Percentiles rank a stretch among this genome's conserved stretches.
These are phyloP conservation scores for Aeoliscus strigatus DNA, from an alignment of 2,797 vertebrate species.

Conservation along the genomic window DNA sequence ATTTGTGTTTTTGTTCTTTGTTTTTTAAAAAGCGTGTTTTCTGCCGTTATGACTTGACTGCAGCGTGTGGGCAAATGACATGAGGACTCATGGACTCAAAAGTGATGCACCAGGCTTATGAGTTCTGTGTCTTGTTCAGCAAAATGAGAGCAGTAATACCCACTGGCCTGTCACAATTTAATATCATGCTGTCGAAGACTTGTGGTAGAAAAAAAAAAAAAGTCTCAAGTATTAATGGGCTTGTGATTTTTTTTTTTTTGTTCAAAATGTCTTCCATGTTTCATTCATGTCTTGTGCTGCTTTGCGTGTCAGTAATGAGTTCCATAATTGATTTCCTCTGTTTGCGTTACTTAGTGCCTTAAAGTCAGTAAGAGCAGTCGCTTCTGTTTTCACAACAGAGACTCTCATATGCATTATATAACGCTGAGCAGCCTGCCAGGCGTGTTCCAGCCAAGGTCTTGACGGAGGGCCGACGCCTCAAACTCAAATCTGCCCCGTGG, in stretches of 20 bases:
- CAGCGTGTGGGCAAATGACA: constrained; percentile 21
- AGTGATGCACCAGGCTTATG: constrained; percentile 24
- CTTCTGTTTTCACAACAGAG: constrained; percentile 50
- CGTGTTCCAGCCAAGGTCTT: constrained; percentile 57
- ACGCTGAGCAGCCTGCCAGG: constrained; percentile 52
- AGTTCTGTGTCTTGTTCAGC: constrained; percentile 41
- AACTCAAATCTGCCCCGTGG: constrained; percentile 43
- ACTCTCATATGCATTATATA: constrained; percentile 63
- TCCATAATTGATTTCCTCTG: constrained; percentile 40
- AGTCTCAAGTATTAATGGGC: constrained; percentile 25
- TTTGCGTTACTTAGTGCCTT: constrained; percentile 37
- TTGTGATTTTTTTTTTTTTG: constrained; percentile 28
- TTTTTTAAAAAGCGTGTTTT: constrained; percentile 22
- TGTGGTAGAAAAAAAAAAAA: constrained; percentile 31
- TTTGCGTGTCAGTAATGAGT: constrained; percentile 21
- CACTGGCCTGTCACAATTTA: constrained; percentile 44
- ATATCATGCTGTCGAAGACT: constrained; percentile 45
- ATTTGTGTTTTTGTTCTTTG: too few relatives aligned
- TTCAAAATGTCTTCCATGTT: constrained; percentile 21
- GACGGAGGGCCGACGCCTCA: constrained; percentile 46
- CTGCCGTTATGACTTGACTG: constrained; percentile 28
- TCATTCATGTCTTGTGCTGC: constrained; percentile 13
- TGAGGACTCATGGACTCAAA: constrained; percentile 20
- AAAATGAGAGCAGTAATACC: constrained; percentile 41
- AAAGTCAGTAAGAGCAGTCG: constrained; percentile 40